These are phyloP conservation scores for Piezodorus guildinii DNA, from an alignment of 1,140 invertebrate species.

Conservation along the genomic window DNA sequence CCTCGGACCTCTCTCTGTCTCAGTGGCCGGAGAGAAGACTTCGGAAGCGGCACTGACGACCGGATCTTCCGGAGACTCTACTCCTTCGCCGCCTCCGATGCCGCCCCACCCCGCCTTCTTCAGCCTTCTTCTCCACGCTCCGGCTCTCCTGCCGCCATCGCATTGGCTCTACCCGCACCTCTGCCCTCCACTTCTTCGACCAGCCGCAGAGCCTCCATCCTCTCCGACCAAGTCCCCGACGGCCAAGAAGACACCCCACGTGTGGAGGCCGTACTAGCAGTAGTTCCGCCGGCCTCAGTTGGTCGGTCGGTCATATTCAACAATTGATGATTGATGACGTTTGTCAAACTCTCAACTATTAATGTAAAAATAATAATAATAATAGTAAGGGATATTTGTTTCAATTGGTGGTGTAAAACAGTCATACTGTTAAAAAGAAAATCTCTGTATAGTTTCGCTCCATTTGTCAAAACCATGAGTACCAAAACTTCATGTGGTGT, in stretches of 20 bases:
- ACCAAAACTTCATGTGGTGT: too few species aligned
- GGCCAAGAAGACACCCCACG: slow-evolving; percentile 17
- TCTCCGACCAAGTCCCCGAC: slow-evolving; percentile 10
- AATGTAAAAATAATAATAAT: too few species aligned
- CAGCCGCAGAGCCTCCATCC: slow-evolving; percentile 10
- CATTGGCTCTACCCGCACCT: slow-evolving; percentile 62
- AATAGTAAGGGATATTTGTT: too few species aligned
- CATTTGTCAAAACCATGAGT: too few species aligned
- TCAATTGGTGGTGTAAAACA: too few species aligned
- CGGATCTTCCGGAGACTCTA: not conserved
- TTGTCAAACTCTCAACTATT: too few species aligned
- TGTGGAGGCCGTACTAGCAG: slow-evolving; percentile 24
- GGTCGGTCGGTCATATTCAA: too few species aligned
- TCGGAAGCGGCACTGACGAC: slow-evolving; percentile 9
- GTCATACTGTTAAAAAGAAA: too few species aligned
- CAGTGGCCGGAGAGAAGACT: slow-evolving; percentile 20
- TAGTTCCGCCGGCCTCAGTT: not conserved
- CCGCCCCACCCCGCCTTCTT: slow-evolving; percentile 34
- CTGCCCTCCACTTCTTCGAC: slow-evolving; percentile 35
- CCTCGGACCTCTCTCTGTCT: slow-evolving; percentile 26
- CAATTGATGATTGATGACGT: too few species aligned
- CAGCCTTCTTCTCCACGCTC: slow-evolving; percentile 47
- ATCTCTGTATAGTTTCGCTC: too few species aligned
- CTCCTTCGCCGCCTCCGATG: slow-evolving; percentile 36
- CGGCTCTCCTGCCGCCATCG: slow-evolving; percentile 55